Evolutionary conservation across 2,888 invertebrate genomes (phyloP).

Genomic region (Dioctria rufipes): DNA sequence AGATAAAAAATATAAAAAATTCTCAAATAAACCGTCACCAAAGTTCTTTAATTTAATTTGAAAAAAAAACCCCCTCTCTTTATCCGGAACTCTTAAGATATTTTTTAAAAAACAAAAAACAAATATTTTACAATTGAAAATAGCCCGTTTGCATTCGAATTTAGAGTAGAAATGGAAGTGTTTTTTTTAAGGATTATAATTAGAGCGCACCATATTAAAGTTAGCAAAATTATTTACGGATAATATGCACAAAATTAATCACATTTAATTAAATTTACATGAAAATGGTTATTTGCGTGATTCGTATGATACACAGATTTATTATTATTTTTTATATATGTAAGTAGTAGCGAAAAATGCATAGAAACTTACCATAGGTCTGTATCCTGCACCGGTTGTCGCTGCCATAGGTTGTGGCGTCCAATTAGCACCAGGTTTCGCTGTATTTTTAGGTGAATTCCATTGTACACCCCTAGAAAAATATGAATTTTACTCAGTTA

Average conservation of each 20-base stretch:
- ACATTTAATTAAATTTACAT: constrained; percentile 26
- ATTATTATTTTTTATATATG: background rate
- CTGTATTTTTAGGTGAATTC: constrained; percentile 91
- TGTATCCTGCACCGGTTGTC: constrained; percentile 88
- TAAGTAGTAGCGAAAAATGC: no score
- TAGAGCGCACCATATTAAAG: background rate
- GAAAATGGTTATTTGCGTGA: background rate
- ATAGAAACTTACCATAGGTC: constrained; percentile 83
- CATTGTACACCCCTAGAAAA: constrained; percentile 85
- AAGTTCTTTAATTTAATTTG: background rate
- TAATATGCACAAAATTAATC: constrained; percentile 37
- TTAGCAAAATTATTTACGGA: constrained; percentile 28
- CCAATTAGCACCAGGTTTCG: constrained; percentile 86
- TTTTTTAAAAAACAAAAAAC: no score
- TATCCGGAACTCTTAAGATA: no score
- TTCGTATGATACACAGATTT: constrained; percentile 1
- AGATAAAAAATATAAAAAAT: constrained; percentile 59
- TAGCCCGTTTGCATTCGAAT: constrained; percentile 1
- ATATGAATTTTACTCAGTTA: background rate
- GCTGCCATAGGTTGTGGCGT: constrained; percentile 92
- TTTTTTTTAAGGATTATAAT: constrained; percentile 6
- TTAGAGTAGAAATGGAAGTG: background rate
- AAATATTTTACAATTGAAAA: no score
- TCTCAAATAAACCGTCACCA: constrained; percentile 2
- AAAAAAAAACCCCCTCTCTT: no score